These are phyloP conservation scores for Hedychridium roseum DNA, from an alignment of 2,888 invertebrate species.

Conservation along the genomic window DNA sequence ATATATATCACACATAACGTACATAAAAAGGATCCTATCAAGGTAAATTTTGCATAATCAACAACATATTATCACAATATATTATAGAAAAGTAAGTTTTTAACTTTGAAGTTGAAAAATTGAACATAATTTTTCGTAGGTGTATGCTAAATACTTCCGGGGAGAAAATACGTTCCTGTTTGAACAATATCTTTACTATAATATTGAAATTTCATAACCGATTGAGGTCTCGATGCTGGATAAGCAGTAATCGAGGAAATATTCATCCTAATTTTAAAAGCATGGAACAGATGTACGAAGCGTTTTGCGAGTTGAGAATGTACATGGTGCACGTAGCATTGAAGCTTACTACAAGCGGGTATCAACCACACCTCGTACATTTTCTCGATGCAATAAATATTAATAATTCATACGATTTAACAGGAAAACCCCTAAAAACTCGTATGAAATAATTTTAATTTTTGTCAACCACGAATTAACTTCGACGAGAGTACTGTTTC, in stretches of 20 bases:
- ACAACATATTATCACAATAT: not conserved
- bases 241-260: constrained; percentile 64
- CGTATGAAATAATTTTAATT: too few relatives aligned
- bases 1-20: constrained; percentile 75
- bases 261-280: constrained; percentile 70
- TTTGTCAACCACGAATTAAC: too few relatives aligned
- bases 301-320: constrained; percentile 69
- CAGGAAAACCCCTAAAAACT: too few relatives aligned
- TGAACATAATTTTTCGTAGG: constrained; percentile 51
- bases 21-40: constrained; percentile 79
- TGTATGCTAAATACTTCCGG: constrained; percentile 78
- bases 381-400: constrained; percentile 73
- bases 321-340: constrained; percentile 72
- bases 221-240: constrained; percentile 70
- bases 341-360: constrained; percentile 72
- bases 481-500: too few relatives aligned
- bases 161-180: constrained; percentile 72
- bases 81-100: not conserved
- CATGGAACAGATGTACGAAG: constrained; percentile 69
- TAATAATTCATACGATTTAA: constrained; percentile 64
- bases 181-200: constrained; percentile 77
- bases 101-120: not conserved
- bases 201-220: constrained; percentile 76
- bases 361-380: constrained; percentile 73
- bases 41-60: constrained; percentile 58